These are phyloP conservation scores for Rhinatrema bivittatum DNA, from an alignment of 2,797 vertebrate genomes.

Conservation along the genomic window DNA sequence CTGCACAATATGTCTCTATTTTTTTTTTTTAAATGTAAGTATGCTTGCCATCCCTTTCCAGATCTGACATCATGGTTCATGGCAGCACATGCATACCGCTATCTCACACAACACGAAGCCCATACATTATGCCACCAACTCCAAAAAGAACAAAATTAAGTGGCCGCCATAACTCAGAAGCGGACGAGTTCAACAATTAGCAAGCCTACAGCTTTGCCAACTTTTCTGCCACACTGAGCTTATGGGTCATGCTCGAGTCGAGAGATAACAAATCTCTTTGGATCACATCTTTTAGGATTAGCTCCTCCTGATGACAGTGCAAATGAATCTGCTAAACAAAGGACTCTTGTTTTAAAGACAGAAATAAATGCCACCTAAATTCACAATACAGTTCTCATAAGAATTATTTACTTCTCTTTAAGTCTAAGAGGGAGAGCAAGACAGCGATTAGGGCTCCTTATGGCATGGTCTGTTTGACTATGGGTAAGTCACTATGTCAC, in stretches of 20 bases:
- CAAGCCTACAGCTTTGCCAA: background rate
- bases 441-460: too few relatives aligned
- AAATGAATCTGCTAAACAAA: conserved; percentile 11
- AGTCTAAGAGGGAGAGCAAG: too few relatives aligned
- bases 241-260: background rate
- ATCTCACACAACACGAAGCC: conserved; percentile 1
- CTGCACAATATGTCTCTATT: conserved; percentile 22
- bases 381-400: too few relatives aligned
- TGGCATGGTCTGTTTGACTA: too few relatives aligned
- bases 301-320: conserved; percentile 13
- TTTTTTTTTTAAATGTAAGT: background rate
- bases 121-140: conserved; percentile 3
- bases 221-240: fast-evolving
- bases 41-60: conserved; percentile 2
- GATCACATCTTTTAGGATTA: conserved; percentile 7
- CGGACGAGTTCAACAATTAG: background rate
- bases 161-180: fast-evolving
- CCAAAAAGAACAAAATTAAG: background rate
- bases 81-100: conserved; percentile 7
- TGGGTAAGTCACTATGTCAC: too few relatives aligned
- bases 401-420: too few relatives aligned
- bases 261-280: background rate
- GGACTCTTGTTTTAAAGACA: conserved; percentile 8
- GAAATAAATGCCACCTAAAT: too few relatives aligned
- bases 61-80: conserved; percentile 7